These are phyloP conservation scores for Mixornis gularis DNA, from an alignment of 2,113 vertebrate species.

Conservation along the genomic window DNA sequence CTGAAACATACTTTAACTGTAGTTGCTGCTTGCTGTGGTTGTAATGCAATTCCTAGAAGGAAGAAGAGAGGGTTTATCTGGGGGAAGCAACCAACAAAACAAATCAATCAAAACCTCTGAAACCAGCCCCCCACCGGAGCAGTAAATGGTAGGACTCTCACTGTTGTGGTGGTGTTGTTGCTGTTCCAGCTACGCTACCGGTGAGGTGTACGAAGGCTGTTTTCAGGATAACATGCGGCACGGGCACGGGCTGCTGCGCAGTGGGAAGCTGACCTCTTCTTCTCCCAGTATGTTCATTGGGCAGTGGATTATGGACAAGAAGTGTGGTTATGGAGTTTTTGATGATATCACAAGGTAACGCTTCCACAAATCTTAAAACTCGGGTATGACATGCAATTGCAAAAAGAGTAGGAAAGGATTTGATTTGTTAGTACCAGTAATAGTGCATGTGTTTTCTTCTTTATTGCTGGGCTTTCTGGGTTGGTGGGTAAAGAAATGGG, in stretches of 20 bases:
- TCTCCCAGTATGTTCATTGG: constrained; percentile 97
- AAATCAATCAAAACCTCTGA: background rate
- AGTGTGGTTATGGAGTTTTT: constrained; percentile 92
- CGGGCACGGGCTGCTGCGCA: constrained; percentile 93
- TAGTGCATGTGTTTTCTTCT: background rate
- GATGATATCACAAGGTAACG: constrained; percentile 94
- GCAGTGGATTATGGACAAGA: constrained; percentile 93
- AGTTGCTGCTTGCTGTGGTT: background rate
- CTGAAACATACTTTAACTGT: background rate
- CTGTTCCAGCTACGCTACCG: constrained; percentile 82
- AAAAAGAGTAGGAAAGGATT: background rate
- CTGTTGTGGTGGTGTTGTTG: background rate
- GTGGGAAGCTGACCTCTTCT: constrained; percentile 89
- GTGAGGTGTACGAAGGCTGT: constrained; percentile 92
- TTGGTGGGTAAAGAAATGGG: background rate
- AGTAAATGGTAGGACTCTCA: background rate
- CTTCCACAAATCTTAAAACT: background rate
- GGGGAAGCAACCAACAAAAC: background rate
- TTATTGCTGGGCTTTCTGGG: background rate
- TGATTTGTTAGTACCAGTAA: background rate
- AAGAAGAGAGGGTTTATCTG: background rate
- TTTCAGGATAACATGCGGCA: constrained; percentile 93
- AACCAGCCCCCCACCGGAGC: fast-evolving
- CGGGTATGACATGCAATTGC: fast-evolving
- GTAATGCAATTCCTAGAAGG: background rate